Evolutionary conservation across 92 coral and sea anemone genomes (phyloP), one percentile per base, ranked within the genome.

Genomic region (Anthopleura xanthogrammica): DNA sequence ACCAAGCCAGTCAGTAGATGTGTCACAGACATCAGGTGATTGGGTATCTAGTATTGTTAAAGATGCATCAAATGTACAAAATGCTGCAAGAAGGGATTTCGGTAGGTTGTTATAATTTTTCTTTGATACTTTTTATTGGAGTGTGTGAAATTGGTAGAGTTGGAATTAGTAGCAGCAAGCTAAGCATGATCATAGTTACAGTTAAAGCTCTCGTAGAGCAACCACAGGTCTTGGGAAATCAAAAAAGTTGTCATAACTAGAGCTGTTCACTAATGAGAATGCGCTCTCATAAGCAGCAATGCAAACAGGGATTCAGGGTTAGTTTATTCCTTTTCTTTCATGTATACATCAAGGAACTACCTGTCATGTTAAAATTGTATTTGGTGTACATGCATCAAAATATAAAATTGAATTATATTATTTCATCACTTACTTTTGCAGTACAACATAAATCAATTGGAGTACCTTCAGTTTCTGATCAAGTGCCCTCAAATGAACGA

Each of bases 391-490:
- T 62, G 4, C 70, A 19, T 62, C 16, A 54, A 54, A 54, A 54
- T 54, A 11, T 54, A 6, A 11, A 54, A 11, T 54, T 54, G 14
- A 8, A 54, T 11, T 62, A 7, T 20, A 20, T 20, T 62, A 20
- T 8, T 62, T 5, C 19, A 48, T 64, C 24, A 24, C 40, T n/a
- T 20, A 42, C 29, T 14, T 48, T 57, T 75, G 22, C 54, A 84
- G 87, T 66, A 13, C 77, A 66, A 42, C 81, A 76, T 16, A 79
- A 80, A 70, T 80, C 89, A 22, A 17, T 70, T 58, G 94, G 84
- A 55, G 78, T 85, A 56, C 60, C 89, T 78, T 85, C 89, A 23
- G 0, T 78, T 39, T 60, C 29, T 16, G 68, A 62, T 50, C 56
- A 39, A 36, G 81, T 80, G 19, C 85, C 85, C 23, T 50, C 85